These are phyloP conservation scores for Lasaia peninsularis DNA, from an alignment of 1,140 invertebrate genomes.

Conservation along the genomic window DNA sequence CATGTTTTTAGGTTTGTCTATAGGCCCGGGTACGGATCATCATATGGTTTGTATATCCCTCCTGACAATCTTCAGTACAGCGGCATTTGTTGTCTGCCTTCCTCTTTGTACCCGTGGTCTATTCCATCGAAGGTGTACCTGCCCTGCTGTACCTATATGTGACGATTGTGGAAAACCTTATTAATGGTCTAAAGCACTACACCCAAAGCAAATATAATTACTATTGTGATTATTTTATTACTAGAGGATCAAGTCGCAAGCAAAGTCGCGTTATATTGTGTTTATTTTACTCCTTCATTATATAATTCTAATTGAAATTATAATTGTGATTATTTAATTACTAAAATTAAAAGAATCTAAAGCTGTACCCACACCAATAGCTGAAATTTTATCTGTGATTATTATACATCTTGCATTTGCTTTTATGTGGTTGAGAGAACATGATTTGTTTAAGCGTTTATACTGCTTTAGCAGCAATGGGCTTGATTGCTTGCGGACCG, in stretches of 20 bases:
- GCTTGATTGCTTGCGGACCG: slow-evolving; percentile 40
- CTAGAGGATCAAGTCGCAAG: no score
- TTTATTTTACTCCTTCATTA: no score
- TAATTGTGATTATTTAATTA: neutral
- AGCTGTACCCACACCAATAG: neutral
- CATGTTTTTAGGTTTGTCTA: neutral
- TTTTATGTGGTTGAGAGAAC: slow-evolving; percentile 1
- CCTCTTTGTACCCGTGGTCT: slow-evolving; percentile 37
- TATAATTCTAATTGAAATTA: neutral
- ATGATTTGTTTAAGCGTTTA: slow-evolving; percentile 52
- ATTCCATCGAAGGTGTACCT: slow-evolving; percentile 39
- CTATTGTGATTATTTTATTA: no score
- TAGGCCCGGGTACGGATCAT: slow-evolving; percentile 19
- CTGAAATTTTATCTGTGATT: neutral
- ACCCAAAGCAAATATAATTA: no score
- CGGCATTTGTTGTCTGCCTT: slow-evolving; percentile 39
- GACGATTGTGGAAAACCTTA: slow-evolving; percentile 54
- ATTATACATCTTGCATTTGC: no score
- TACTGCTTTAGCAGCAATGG: slow-evolving; percentile 38
- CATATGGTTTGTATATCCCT: slow-evolving; percentile 60
- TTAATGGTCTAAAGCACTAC: slow-evolving; percentile 13
- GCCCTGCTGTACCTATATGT: slow-evolving; percentile 44
- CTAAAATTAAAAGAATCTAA: neutral
- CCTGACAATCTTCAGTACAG: slow-evolving; percentile 40
- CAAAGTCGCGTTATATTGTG: no score